Conservation (phyloP, 2,888 invertebrate genomes). For the Helleia helle region DNA sequence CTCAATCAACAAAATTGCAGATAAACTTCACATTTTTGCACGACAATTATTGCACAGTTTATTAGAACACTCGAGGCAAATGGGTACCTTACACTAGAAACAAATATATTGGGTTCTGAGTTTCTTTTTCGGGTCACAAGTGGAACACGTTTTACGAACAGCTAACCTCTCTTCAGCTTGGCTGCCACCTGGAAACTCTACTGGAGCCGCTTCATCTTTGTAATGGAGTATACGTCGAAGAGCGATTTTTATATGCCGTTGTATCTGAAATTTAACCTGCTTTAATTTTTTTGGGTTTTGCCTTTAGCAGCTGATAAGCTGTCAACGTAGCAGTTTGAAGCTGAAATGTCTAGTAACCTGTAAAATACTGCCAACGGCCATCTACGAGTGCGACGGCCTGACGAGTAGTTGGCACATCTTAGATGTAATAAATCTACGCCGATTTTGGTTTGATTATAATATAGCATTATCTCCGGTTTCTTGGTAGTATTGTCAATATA, state of each 20-base stretch:
- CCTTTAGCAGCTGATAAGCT: slow-evolving; percentile 2
- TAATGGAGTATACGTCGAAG: slow-evolving; percentile 13
- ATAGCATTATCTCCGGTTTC: slow-evolving; percentile 1
- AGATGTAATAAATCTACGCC: slow-evolving; percentile 14
- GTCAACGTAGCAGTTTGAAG: slow-evolving; percentile 13
- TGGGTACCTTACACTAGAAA: slow-evolving; percentile 6
- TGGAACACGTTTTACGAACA: slow-evolving; percentile 12
- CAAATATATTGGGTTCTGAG: slow-evolving; percentile 8
- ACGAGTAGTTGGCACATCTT: slow-evolving; percentile 14
- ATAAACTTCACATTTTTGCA: slow-evolving; percentile 6
- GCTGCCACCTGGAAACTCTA: slow-evolving; percentile 8
- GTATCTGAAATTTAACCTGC: slow-evolving; percentile 12
- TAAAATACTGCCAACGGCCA: slow-evolving; percentile 16
- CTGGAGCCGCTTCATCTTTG: slow-evolving; percentile 13
- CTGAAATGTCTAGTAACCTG: slow-evolving; percentile 13
- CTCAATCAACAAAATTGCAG: too few species aligned
- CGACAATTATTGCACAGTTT: slow-evolving; percentile 11
- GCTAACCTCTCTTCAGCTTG: slow-evolving; percentile 10
- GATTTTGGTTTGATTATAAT: slow-evolving; percentile 10
- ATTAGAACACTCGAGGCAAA: slow-evolving; percentile 11
- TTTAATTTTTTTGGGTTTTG: slow-evolving; percentile 6
- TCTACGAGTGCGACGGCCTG: slow-evolving; percentile 12
- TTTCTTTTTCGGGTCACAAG: slow-evolving; percentile 14
- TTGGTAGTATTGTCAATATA: slow-evolving; percentile 2
- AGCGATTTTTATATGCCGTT: slow-evolving; percentile 11